Evolutionary conservation across 2,888 invertebrate genomes (phyloP).

Genomic region (Leptogaster cylindrica): DNA sequence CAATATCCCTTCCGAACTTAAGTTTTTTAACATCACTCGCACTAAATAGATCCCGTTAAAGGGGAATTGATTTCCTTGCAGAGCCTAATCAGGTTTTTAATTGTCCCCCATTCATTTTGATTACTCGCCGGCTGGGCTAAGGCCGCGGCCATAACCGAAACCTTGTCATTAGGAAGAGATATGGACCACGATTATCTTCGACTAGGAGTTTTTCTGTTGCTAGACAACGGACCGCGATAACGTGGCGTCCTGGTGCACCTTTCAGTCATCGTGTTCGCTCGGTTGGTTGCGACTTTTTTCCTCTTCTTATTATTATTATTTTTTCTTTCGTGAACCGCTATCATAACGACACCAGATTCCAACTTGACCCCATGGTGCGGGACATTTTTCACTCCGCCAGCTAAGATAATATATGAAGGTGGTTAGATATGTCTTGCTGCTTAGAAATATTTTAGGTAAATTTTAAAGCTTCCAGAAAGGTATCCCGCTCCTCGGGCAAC

Average conservation of each 20-base stretch:
- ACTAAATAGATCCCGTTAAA: too few species aligned
- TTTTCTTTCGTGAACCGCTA: not conserved
- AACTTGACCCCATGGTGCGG: constrained; percentile 30
- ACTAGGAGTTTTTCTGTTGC: constrained; percentile 12
- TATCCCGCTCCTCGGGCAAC: not conserved
- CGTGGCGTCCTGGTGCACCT: constrained; percentile 13
- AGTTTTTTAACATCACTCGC: too few species aligned
- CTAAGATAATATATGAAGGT: constrained; percentile 29
- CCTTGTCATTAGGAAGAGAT: constrained; percentile 34
- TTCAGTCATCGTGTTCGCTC: not conserved
- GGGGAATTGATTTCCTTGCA: constrained; percentile 24
- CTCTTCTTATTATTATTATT: too few species aligned
- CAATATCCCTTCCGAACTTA: too few species aligned
- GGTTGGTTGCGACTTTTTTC: constrained; percentile 4
- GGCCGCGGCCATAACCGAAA: constrained; percentile 19
- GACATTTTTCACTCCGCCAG: constrained; percentile 17
- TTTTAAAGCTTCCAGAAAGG: constrained; percentile 23
- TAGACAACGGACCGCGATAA: not conserved
- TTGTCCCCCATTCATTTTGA: constrained; percentile 37
- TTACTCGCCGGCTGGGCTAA: constrained; percentile 9
- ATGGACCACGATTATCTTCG: constrained; percentile 29
- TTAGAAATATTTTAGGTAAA: constrained; percentile 13
- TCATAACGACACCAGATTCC: constrained; percentile 30
- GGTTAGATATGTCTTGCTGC: not conserved
- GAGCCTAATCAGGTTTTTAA: constrained; percentile 30